phyloP scores from a whole-genome alignment of 2,888 invertebrate genomes.

The Melanotus villosus region DNA sequence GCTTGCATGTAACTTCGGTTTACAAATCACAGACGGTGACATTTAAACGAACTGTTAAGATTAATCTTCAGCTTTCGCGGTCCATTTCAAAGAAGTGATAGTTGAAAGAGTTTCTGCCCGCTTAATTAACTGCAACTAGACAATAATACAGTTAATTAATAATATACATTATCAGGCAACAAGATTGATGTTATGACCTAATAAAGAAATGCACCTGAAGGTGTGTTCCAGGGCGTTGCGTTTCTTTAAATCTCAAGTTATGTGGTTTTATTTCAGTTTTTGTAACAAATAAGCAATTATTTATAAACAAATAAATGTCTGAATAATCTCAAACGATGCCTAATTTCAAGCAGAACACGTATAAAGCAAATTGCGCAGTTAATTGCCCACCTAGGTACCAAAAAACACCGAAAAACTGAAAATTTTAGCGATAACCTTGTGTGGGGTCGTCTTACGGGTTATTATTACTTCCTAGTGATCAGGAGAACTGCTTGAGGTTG shows the following conservation, averaged over 20 bases:
- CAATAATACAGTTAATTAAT: conserved; percentile 14
- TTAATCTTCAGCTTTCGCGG: background rate
- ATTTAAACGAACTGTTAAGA: background rate
- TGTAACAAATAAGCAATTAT: too few relatives aligned
- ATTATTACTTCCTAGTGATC: conserved; percentile 60
- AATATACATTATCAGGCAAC: background rate
- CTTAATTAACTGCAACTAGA: conserved; percentile 10
- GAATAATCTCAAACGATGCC: too few relatives aligned
- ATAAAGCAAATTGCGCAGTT: too few relatives aligned
- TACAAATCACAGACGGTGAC: too few relatives aligned
- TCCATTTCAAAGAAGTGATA: background rate
- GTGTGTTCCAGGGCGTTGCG: background rate
- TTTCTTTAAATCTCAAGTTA: too few relatives aligned
- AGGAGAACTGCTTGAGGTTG: conserved; percentile 58
- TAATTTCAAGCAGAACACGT: too few relatives aligned
- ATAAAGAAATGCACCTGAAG: background rate
- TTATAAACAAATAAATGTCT: too few relatives aligned
- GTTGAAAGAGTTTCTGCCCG: background rate
- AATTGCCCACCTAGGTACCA: background rate
- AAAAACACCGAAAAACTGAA: background rate
- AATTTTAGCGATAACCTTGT: conserved; percentile 59
- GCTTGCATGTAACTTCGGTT: too few relatives aligned
- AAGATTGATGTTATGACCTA: background rate
- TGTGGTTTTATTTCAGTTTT: too few relatives aligned
- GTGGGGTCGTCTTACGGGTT: conserved; percentile 64